Conservation (phyloP, 2,888 invertebrate genomes). For the Thecocarcelia acutangulata region DNA sequence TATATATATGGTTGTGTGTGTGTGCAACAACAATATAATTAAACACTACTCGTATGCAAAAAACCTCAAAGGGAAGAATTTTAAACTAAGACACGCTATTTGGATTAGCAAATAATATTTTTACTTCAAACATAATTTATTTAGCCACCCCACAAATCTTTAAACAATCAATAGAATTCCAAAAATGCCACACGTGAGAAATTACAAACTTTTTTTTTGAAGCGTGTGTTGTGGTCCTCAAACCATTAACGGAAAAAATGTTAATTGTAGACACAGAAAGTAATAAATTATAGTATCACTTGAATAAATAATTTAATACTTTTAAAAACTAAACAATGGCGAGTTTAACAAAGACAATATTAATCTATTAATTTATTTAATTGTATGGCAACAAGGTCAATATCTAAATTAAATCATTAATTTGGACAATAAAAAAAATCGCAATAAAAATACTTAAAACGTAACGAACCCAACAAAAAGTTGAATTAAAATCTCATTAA, state of each 20-base stretch:
- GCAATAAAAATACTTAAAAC: conserved; percentile 5
- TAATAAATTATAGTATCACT: background rate
- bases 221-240: background rate
- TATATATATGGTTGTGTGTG: too few species aligned
- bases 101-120: too few species aligned
- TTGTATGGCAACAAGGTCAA: conserved; percentile 38
- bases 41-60: too few species aligned
- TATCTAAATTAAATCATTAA: conserved; percentile 48
- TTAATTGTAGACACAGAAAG: conserved; percentile 9
- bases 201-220: too few species aligned
- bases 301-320: background rate
- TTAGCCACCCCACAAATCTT: too few species aligned
- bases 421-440: conserved; percentile 29
- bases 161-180: too few species aligned
- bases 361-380: conserved; percentile 19
- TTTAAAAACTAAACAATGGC: background rate
- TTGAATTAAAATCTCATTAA: conserved; percentile 63
- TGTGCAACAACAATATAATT: too few species aligned
- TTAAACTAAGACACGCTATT: too few species aligned
- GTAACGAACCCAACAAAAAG: conserved; percentile 29
- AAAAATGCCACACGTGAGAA: too few species aligned
- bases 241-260: background rate
- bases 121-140: too few species aligned
- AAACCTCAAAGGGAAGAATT: too few species aligned
- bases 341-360: background rate